Conservation (phyloP, 2,888 invertebrate genomes). For the Clistopyga incitator region DNA sequence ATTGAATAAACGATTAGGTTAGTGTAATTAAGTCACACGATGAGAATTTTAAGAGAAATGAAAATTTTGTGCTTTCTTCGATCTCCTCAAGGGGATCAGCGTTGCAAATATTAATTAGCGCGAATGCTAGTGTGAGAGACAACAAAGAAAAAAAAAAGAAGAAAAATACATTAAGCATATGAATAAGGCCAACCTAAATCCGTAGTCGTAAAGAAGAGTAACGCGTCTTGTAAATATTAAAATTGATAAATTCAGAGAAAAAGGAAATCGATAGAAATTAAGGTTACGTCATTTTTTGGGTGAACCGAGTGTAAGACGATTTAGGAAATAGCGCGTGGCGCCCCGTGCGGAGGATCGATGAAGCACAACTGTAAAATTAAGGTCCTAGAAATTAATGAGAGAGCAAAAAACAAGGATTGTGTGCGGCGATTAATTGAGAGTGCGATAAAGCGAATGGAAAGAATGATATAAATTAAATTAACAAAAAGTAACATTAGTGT, state of each 20-base stretch:
- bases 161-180: constrained; percentile 54
- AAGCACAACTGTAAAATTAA: constrained; percentile 79
- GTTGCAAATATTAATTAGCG: constrained; percentile 65
- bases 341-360: constrained; percentile 65
- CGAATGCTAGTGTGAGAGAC: constrained; percentile 48
- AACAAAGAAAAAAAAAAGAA: too few relatives aligned
- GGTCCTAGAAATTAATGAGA: constrained; percentile 76
- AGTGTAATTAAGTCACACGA: constrained; percentile 65
- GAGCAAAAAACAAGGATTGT: constrained; percentile 60
- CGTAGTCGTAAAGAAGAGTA: constrained; percentile 59
- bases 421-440: constrained; percentile 68
- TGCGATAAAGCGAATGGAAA: constrained; percentile 60
- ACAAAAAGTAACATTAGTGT: constrained; percentile 50
- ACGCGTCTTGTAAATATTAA: constrained; percentile 74
- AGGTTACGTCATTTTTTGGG: constrained; percentile 59
- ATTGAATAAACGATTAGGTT: constrained; percentile 69
- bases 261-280: constrained; percentile 60
- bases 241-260: constrained; percentile 61
- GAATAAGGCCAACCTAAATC: constrained; percentile 58
- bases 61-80: constrained; percentile 68
- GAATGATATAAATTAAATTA: constrained; percentile 57
- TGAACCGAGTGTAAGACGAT: constrained; percentile 10
- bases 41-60: constrained; percentile 66
- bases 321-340: constrained; percentile 71
- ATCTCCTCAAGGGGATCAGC: constrained; percentile 58